Evolutionary conservation across 2,113 vertebrate species (phyloP).

Genomic region (Opisthocomus hoazin): DNA sequence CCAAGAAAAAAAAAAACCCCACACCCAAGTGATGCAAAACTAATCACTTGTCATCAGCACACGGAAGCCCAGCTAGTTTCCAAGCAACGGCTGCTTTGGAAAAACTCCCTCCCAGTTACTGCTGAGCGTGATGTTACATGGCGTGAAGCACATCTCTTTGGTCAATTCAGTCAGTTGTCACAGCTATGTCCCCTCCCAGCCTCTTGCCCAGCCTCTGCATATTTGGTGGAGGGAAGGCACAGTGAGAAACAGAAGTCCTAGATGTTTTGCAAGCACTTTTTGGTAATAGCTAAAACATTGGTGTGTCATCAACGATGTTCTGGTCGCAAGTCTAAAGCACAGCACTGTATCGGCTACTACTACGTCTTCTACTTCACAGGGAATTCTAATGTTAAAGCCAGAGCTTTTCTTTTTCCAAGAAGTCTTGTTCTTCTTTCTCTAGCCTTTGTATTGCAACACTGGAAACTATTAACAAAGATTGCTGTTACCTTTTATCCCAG

Average conservation of each 20-base stretch:
- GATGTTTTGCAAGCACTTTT: background rate
- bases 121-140: fast-evolving
- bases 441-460: background rate
- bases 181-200: background rate
- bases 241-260: background rate
- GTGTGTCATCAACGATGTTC: background rate
- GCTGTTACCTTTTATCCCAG: background rate
- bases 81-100: background rate
- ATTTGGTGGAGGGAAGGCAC: background rate
- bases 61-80: no score
- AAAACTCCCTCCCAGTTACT: background rate
- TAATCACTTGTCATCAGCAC: background rate
- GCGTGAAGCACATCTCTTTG: background rate
- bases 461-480: background rate
- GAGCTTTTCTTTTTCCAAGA: background rate
- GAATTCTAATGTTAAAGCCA: background rate
- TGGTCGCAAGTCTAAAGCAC: background rate
- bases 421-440: background rate
- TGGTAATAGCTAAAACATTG: background rate
- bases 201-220: background rate
- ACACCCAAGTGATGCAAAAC: background rate
- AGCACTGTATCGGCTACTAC: fast-evolving
- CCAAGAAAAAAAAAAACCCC: no score
- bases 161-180: background rate
- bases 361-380: background rate